phyloP scores from a whole-genome alignment of 2,888 invertebrate genomes.

The Machimus atricapillus region DNA sequence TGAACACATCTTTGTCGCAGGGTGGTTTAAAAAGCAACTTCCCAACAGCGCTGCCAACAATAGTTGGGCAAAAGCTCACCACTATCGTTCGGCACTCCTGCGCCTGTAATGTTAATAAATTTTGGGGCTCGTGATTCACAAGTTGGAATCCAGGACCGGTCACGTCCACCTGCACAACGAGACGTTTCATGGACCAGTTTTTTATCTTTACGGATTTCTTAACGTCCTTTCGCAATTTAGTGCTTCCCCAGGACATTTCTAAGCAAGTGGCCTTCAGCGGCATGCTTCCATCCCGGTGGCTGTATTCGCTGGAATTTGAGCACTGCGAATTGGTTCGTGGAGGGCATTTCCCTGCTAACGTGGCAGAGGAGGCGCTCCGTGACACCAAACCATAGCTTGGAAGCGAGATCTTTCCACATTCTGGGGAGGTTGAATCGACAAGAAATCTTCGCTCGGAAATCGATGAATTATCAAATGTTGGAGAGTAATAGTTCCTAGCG shows the following conservation, averaged over 20 bases:
- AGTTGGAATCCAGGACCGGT: slow-evolving; percentile 64
- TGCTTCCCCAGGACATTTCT: slow-evolving; percentile 69
- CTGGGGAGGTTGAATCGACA: slow-evolving; percentile 24
- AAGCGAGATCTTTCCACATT: slow-evolving; percentile 49
- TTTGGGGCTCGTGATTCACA: slow-evolving; percentile 57
- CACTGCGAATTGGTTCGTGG: slow-evolving; percentile 57
- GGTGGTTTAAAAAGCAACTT: slow-evolving; percentile 66
- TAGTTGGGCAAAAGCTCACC: slow-evolving; percentile 66
- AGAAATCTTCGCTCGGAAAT: slow-evolving; percentile 29
- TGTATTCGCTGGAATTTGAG: slow-evolving; percentile 59
- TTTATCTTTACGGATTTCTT: slow-evolving; percentile 67
- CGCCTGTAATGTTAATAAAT: slow-evolving; percentile 63
- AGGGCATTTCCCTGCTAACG: slow-evolving; percentile 42
- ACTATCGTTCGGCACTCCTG: slow-evolving; percentile 67
- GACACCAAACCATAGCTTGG: slow-evolving; percentile 47
- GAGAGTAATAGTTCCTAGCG: neutral
- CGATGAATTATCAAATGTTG: neutral
- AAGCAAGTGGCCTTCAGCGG: slow-evolving; percentile 67
- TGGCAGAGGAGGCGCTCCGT: slow-evolving; percentile 36
- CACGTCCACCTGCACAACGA: slow-evolving; percentile 66
- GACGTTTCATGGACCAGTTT: slow-evolving; percentile 66
- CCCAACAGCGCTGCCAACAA: slow-evolving; percentile 65
- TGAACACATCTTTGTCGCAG: slow-evolving; percentile 9
- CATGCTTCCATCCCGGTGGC: slow-evolving; percentile 58
- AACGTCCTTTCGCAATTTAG: slow-evolving; percentile 65